Conservation (phyloP, 2,888 invertebrate genomes). For the Notocelia uddmanniana region DNA sequence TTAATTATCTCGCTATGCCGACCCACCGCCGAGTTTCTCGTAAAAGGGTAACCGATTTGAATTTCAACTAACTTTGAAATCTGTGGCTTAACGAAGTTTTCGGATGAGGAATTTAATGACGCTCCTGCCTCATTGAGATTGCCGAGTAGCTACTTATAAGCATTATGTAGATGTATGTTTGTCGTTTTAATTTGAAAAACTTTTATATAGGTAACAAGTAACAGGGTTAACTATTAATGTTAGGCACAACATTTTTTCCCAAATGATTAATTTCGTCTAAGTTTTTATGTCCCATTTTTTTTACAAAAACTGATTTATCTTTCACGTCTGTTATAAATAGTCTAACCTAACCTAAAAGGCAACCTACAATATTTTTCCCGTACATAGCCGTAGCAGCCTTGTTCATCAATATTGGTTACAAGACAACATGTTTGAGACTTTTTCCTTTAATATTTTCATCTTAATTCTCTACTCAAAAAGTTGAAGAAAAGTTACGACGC, state of each 20-base stretch:
- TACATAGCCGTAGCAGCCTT: not conserved
- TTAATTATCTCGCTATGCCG: constrained; percentile 42
- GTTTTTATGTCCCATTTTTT: no score
- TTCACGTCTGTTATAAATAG: no score
- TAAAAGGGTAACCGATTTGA: constrained; percentile 44
- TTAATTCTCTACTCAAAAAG: not conserved
- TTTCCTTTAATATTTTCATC: not conserved
- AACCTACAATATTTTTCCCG: not conserved
- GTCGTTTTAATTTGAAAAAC: not conserved
- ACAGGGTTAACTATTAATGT: no score
- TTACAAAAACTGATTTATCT: no score
- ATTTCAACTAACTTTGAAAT: constrained; percentile 44
- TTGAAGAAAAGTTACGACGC: not conserved
- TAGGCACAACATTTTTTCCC: no score
- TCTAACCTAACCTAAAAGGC: no score
- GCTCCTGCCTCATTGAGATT: constrained; percentile 25
- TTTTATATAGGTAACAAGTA: not conserved
- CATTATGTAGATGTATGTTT: not conserved
- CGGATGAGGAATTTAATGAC: constrained; percentile 38
- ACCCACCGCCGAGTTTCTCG: constrained; percentile 43
- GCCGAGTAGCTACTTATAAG: not conserved
- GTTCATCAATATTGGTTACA: not conserved
- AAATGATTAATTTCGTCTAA: no score
- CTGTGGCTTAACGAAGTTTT: constrained; percentile 39
- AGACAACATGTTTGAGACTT: not conserved